These are phyloP conservation scores for Acanthis flammea DNA, from an alignment of 2,797 vertebrate genomes.

Conservation along the genomic window DNA sequence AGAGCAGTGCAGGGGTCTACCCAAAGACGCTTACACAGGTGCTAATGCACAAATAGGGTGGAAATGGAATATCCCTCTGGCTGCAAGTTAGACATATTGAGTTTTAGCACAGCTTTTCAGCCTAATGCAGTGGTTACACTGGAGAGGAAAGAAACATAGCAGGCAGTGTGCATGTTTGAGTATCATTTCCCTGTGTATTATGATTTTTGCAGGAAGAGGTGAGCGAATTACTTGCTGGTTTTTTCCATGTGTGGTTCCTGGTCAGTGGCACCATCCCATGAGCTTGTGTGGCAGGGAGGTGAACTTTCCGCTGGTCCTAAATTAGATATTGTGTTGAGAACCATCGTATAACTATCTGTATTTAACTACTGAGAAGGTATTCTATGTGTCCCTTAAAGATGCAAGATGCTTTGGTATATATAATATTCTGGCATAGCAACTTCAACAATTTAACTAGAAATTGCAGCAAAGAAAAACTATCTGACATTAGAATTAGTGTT, in stretches of 20 bases:
- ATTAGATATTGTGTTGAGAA: neutral
- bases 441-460: neutral
- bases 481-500: neutral
- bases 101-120: neutral
- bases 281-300: neutral
- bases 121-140: neutral
- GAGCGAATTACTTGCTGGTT: fast-evolving
- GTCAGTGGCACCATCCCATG: neutral
- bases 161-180: neutral
- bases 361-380: neutral
- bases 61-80: neutral
- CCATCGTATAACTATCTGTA: neutral
- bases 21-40: neutral
- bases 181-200: neutral
- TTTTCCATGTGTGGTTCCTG: neutral
- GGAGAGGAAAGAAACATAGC: neutral
- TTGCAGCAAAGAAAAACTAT: neutral
- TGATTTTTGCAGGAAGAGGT: neutral
- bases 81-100: neutral
- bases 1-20: neutral
- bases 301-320: neutral
- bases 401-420: neutral
- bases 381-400: neutral
- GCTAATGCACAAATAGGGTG: neutral
- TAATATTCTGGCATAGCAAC: neutral